phyloP scores from a whole-genome alignment of 2,113 vertebrate genomes.

The Corythornis madagascariensis region DNA sequence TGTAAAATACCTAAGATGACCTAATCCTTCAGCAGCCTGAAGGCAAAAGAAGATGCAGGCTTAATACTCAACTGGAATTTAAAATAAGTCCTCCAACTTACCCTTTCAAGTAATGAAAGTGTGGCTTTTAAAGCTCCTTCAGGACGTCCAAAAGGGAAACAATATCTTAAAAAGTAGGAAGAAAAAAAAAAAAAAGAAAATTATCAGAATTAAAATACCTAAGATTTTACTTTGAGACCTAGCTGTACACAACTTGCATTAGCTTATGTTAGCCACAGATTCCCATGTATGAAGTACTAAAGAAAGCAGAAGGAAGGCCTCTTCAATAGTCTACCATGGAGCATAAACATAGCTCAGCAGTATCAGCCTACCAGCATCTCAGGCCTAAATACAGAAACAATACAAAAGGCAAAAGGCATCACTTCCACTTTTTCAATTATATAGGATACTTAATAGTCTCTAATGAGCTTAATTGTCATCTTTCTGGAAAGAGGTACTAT shows the following conservation, averaged over 20 bases:
- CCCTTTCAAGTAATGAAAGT: conserved; percentile 94
- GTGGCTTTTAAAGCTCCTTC: conserved; percentile 98
- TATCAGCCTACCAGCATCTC: not conserved
- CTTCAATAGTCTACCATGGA: not conserved
- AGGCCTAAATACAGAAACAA: not conserved
- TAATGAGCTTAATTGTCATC: not conserved
- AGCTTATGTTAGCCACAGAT: not conserved
- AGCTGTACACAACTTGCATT: not conserved
- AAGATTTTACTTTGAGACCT: not conserved
- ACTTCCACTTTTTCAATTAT: not conserved
- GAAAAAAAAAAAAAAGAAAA: not conserved
- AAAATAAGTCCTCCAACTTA: conserved; percentile 69
- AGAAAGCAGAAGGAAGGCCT: not conserved
- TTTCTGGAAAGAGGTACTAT: not conserved
- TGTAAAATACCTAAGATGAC: not conserved
- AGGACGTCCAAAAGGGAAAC: conserved; percentile 97
- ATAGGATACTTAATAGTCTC: not conserved
- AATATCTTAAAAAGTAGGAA: conserved; percentile 85
- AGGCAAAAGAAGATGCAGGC: not conserved
- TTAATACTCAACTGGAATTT: not conserved
- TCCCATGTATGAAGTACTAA: not conserved
- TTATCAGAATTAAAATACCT: not conserved
- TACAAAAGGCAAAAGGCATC: not conserved
- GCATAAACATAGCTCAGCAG: not conserved
- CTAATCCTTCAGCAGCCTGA: not conserved